Percentiles rank a stretch among this genome's conserved stretches.
Evolutionary conservation across 2,797 vertebrate genomes (phyloP).

Genomic region (Rhinophrynus dorsalis): DNA sequence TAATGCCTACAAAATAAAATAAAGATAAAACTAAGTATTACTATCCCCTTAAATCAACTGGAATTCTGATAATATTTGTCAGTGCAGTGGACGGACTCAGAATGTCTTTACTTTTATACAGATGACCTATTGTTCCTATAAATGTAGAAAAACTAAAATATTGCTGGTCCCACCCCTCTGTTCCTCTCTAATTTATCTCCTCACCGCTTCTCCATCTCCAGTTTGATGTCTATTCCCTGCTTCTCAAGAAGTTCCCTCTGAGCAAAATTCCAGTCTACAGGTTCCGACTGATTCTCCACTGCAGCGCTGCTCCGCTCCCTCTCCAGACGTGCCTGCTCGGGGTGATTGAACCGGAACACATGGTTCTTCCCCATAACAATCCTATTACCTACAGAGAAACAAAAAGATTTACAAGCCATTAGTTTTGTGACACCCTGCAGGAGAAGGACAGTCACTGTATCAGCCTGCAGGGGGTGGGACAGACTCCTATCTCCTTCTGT

Average conservation of each 20-base stretch:
- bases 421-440: neutral
- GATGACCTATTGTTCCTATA: no score
- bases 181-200: neutral
- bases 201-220: conserved; percentile 88
- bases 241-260: conserved; percentile 85
- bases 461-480: no score
- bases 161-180: no score
- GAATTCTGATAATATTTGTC: no score
- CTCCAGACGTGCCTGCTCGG: conserved; percentile 83
- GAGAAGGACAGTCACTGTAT: neutral
- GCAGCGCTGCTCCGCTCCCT: conserved; percentile 69
- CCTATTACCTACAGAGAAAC: conserved; percentile 70
- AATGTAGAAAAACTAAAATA: no score
- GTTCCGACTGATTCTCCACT: conserved; percentile 72
- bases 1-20: no score
- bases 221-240: conserved; percentile 87
- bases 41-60: no score
- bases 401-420: no score
- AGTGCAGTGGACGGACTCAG: no score
- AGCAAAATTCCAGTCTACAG: conserved; percentile 86
- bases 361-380: conserved; percentile 91
- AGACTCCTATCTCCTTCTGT: no score
- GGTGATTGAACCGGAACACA: conserved; percentile 89
- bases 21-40: no score
- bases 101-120: no score